Evolutionary conservation across 2,888 invertebrate species (phyloP), one percentile per base, ranked within the genome.

Genomic region (Encarsia formosa): DNA sequence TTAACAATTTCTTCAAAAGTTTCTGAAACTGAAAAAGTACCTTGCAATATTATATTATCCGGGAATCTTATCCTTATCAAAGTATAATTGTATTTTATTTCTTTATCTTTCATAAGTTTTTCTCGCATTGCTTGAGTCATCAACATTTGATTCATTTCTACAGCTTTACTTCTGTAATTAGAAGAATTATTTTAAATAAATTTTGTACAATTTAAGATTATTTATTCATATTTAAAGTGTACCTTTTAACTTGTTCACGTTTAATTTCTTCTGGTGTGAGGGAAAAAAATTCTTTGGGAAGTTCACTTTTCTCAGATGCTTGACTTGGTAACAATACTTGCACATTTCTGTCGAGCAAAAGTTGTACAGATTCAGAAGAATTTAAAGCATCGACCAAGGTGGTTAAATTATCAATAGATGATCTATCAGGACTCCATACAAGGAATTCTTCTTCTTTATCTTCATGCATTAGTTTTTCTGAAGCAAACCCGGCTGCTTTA

Each of bases 51-150:
- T 59, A 90, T 81, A 1, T 88, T 88, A 75, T 93, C 91, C 0
- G 96, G 95, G 70, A 97, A 92, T 46, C 91, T 81, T 31, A 97
- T 78, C 61, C 96, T 77, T 51, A 97, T 85, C 42, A 96, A 77
- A 2, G 90, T 84, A 71, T 88, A 97, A 68, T 86, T 86, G 71
- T 93, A 94, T 73, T 87, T 87, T 48, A 87, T 80, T 70, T 88
- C 80, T 65, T 88, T 88, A 44, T 88, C 77, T 54, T 85, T 74
- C 66, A 91, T 91, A 56, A 96, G 93, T 58, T 88, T 87, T 67
- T 96, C 94, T 19, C 95, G 77, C 94, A 97, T 97, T 3, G 93
- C 94, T 72, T 93, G 94, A 0, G 97, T 97, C 64, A 92, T 80
- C 6, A 98, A 76, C 77, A 91, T 86, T 69, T 90, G 84, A 66